phyloP scores from a whole-genome alignment of 2,797 vertebrate species.

The Hylomyscus alleni region DNA sequence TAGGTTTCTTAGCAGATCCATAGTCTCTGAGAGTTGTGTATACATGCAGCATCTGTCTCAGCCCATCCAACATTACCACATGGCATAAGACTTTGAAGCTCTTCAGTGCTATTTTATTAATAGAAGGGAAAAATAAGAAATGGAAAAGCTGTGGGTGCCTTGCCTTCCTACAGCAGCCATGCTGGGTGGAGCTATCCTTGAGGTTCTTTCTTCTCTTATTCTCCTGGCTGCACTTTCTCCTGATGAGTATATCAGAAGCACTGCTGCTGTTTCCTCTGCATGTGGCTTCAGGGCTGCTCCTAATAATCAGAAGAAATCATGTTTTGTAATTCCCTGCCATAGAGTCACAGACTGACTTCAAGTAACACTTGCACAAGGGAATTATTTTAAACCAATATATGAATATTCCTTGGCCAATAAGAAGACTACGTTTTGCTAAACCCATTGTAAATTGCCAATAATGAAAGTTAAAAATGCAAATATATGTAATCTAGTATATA shows the following conservation, averaged over 20 bases:
- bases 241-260: conserved; percentile 30
- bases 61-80: neutral
- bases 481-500: neutral
- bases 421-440: neutral
- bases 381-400: neutral
- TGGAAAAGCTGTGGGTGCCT: neutral
- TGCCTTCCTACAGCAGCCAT: neutral
- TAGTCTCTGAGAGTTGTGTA: neutral
- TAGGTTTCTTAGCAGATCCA: conserved; percentile 6
- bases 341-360: neutral
- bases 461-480: neutral
- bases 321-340: conserved; percentile 24
- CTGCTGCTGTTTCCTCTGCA: neutral
- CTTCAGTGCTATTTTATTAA: conserved; percentile 29
- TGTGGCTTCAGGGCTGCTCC: conserved; percentile 10
- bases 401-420: neutral
- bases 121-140: neutral
- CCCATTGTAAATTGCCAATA: neutral
- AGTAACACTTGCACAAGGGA: neutral
- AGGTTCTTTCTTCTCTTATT: neutral
- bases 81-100: neutral
- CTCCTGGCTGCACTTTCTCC: neutral
- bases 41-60: neutral
- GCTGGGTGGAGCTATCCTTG: neutral
- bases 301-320: neutral